Evolutionary conservation across 2,113 vertebrate genomes (phyloP).

Genomic region (Albula goreensis): DNA sequence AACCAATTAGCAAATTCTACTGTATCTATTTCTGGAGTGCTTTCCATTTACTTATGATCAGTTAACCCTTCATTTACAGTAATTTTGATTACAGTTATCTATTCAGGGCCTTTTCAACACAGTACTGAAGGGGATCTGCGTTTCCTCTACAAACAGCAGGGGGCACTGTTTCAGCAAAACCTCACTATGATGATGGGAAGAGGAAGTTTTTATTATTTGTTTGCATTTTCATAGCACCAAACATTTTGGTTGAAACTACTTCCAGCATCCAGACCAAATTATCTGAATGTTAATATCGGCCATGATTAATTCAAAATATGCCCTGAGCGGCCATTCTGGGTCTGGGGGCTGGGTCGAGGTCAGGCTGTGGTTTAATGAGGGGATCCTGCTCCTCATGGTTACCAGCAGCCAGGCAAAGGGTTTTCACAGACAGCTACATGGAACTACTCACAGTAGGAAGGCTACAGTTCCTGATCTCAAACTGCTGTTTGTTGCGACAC

Average conservation of each 20-base stretch:
- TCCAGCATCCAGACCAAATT: neutral
- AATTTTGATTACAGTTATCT: neutral
- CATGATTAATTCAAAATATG: neutral
- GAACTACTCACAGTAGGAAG: neutral
- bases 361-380: neutral
- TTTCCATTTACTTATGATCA: neutral
- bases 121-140: neutral
- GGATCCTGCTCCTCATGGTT: neutral
- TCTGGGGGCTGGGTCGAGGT: neutral
- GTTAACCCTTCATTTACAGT: neutral
- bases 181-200: neutral
- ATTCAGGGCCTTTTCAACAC: neutral
- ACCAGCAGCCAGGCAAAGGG: neutral
- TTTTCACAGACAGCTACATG: neutral
- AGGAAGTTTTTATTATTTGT: neutral
- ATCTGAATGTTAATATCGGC: neutral
- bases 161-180: constrained; percentile 3
- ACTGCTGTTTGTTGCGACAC: neutral
- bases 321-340: neutral
- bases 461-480: too few relatives aligned
- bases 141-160: neutral
- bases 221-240: neutral
- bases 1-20: neutral
- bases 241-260: neutral
- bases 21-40: neutral